These are phyloP conservation scores for Nestor notabilis DNA, from an alignment of 2,113 vertebrate species.

Conservation along the genomic window DNA sequence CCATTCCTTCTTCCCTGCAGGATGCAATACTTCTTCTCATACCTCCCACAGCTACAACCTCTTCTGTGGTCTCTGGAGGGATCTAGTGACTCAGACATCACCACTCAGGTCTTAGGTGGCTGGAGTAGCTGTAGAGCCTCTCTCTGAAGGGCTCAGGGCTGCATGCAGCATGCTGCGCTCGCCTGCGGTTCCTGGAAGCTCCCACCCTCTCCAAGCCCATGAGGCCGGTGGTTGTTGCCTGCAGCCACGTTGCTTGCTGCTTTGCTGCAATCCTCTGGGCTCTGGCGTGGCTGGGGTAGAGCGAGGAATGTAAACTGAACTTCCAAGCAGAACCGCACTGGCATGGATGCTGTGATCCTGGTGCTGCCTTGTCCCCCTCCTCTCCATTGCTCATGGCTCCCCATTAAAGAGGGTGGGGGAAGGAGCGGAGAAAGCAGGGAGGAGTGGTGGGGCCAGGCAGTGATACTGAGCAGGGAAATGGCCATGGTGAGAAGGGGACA, in stretches of 20 bases:
- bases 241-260: background rate
- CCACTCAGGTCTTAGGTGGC: background rate
- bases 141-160: background rate
- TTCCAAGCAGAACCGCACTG: background rate
- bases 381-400: background rate
- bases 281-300: background rate
- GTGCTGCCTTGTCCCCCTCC: background rate
- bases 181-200: background rate
- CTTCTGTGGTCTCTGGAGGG: background rate
- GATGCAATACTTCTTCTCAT: background rate
- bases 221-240: background rate
- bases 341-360: background rate
- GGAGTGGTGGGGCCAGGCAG: background rate
- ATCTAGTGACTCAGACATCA: background rate
- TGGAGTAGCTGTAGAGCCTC: background rate
- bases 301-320: background rate
- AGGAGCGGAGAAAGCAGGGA: background rate
- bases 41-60: background rate
- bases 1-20: background rate
- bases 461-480: background rate
- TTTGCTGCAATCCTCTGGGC: background rate
- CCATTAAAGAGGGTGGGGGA: background rate
- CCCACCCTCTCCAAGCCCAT: background rate
- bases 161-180: rapidly evolving
- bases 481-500: background rate